Evolutionary conservation across 2,797 vertebrate species (phyloP).

Genomic region (Crenichthys baileyi): DNA sequence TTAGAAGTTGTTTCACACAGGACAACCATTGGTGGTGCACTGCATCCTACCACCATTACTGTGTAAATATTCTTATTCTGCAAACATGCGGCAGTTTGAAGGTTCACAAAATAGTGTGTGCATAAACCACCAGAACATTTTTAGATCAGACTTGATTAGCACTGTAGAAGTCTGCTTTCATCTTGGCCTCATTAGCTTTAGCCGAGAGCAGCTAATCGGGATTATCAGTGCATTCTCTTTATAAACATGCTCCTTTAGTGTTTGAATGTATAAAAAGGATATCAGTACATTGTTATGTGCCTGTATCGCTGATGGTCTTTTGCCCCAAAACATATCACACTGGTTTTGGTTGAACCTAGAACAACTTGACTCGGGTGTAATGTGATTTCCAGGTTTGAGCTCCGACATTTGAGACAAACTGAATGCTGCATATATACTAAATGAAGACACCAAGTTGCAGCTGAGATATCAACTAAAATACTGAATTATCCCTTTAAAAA

Average conservation of each 20-base stretch:
- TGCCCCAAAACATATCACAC: not conserved
- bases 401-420: not conserved
- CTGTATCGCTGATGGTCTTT: not conserved
- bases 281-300: not conserved
- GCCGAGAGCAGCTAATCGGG: not conserved
- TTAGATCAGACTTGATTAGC: not conserved
- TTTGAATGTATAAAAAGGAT: not conserved
- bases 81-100: not conserved
- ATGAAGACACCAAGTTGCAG: constrained; percentile 1
- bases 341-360: not conserved
- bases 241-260: not conserved
- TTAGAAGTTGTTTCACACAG: not conserved
- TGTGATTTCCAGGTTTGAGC: not conserved
- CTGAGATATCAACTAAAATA: not conserved
- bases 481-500: not conserved
- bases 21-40: not conserved
- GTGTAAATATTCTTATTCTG: not conserved
- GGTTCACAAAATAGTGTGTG: not conserved
- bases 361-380: not conserved
- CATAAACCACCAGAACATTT: not conserved
- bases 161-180: too few relatives aligned
- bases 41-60: not conserved
- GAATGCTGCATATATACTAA: not conserved
- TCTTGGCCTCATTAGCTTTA: not conserved
- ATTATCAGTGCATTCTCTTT: not conserved